Percentiles rank a stretch among this genome's conserved stretches.
These are phyloP conservation scores for Odontamblyopus lacepedii DNA, from an alignment of 2,797 vertebrate species.

Conservation along the genomic window DNA sequence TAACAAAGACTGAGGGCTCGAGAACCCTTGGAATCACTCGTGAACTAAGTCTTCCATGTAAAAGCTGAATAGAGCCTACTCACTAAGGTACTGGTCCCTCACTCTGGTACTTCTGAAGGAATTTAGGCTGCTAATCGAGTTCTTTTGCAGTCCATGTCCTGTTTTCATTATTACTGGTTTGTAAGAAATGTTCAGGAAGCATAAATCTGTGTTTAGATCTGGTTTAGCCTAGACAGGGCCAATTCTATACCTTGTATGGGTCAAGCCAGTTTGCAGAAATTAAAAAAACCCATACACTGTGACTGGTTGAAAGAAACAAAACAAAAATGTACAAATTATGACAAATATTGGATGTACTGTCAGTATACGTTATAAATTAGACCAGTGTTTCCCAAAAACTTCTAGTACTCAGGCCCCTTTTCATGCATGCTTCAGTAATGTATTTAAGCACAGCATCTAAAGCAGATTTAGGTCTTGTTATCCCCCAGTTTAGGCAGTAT, in stretches of 20 bases:
- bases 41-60: slow-evolving; percentile 28
- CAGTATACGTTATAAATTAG: too few relatives aligned
- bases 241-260: neutral
- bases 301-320: neutral
- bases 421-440: too few relatives aligned
- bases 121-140: neutral
- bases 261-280: too few relatives aligned
- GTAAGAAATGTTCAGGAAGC: neutral
- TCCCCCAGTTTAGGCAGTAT: too few relatives aligned
- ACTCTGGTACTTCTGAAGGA: neutral
- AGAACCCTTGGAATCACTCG: slow-evolving; percentile 22
- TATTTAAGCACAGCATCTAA: too few relatives aligned
- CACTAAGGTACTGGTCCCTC: slow-evolving; percentile 38
- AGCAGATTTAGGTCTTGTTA: too few relatives aligned
- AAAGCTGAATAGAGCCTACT: slow-evolving; percentile 24
- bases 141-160: neutral
- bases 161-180: neutral
- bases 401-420: too few relatives aligned
- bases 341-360: too few relatives aligned
- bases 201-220: neutral
- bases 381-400: too few relatives aligned
- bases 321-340: too few relatives aligned
- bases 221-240: neutral
- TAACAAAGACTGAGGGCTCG: slow-evolving; percentile 30
- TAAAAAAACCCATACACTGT: too few relatives aligned